Evolutionary conservation across 2,797 vertebrate species (phyloP), one percentile per base, ranked within the genome.

Genomic region (Etheostoma perlongum): DNA sequence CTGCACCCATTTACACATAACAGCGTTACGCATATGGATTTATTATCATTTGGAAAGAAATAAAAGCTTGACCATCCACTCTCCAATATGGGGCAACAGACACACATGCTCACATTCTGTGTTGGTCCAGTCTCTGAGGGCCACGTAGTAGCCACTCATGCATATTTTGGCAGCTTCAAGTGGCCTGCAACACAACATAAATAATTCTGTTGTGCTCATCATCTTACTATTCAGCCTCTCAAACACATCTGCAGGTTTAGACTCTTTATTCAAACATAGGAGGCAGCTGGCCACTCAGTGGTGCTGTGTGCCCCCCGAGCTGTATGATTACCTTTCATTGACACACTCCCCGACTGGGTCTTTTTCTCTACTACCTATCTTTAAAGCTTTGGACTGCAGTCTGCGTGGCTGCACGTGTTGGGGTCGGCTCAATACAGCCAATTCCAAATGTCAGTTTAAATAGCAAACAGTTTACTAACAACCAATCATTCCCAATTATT

Each of bases 381-480:
- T 64, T 59, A 55, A 61, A 70, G 53, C 74, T 40, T 30, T 18
- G 0, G 21, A 5, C 12, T 6, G 47, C 54, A 18, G 72, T 13
- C 54, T 55, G 54, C 58, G 15, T 5, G 44, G 18, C 36, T 25
- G 44, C 63, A 19, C 1, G 16, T 10, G 64, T 52, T 21, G 12
- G 54, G 40, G 33, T 73, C 49, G 2, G 46, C 74, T 84, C 72
- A 59, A 72, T 59, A 49, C 66, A 55, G 66, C 88, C 85, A 53
- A 84, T 89, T 79, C 51, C n/a, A 81, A 74, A 87, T 77, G 83
- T 79, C 88, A 72, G 42, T 81, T 86, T 74, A 83, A 87, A 81
- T 78, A 73, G 55, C 74, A 18, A 51, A 60, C 52, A 18, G 13
- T 81, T 89, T 49, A 65, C 68, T 55, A 79, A 74, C 18, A 46